Conservation (phyloP, 2,888 invertebrate genomes). For the Ceramica pisi region DNA sequence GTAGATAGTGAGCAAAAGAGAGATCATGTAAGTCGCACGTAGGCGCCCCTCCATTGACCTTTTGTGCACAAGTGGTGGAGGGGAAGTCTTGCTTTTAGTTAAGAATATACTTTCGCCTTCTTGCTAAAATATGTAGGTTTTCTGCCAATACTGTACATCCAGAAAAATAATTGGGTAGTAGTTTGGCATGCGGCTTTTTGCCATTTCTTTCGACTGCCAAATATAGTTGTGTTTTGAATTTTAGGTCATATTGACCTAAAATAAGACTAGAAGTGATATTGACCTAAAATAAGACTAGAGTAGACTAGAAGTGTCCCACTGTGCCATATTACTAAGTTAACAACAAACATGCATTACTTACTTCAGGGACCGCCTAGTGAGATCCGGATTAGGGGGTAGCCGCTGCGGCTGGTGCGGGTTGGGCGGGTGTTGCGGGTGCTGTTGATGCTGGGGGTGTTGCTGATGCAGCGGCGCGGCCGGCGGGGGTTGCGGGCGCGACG, state of each 20-base stretch:
- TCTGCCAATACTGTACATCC: background rate
- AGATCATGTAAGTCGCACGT: constrained; percentile 30
- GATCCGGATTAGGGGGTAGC: constrained; percentile 92
- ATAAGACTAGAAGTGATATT: too few species aligned
- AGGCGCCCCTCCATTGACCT: constrained; percentile 20
- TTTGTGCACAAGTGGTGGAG: constrained; percentile 4
- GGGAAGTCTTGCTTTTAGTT: constrained; percentile 4
- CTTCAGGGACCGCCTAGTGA: constrained; percentile 94
- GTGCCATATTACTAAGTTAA: constrained; percentile 19
- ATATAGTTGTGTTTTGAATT: background rate
- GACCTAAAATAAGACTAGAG: too few species aligned
- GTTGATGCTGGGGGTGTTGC: constrained; percentile 64
- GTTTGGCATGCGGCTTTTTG: background rate
- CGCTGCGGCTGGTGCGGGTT: constrained; percentile 86
- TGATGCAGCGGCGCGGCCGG: constrained; percentile 70
- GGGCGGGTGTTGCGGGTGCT: constrained; percentile 75
- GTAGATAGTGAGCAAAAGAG: constrained; percentile 31
- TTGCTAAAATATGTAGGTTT: background rate
- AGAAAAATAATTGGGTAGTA: background rate
- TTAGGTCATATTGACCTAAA: background rate
- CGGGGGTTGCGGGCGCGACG: constrained; percentile 68
- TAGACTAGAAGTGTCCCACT: background rate
- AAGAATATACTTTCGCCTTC: constrained; percentile 7
- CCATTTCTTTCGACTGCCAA: background rate
- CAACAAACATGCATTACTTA: constrained; percentile 78